Base-by-base conservation (phyloP, 2,113 vertebrate species). In the Eira barbara region DNA sequence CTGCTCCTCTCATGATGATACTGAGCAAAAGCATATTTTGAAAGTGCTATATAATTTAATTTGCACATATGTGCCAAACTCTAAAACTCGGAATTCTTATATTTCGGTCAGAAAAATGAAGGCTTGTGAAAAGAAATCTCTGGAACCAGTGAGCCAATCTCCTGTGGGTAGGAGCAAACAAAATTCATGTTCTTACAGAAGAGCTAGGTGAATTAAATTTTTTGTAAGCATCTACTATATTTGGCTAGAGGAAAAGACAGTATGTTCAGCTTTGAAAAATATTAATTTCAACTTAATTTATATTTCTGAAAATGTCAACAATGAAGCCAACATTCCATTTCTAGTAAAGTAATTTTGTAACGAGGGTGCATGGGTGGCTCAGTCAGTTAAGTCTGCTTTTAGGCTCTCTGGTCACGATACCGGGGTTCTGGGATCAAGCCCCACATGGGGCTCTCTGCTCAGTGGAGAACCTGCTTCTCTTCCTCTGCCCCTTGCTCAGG, bases 41-140 rank as follows among this genome's bases (percentile, higher is more conserved):
- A 96, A 97, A 96, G 69, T 83, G 47, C 42, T 84, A 52, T n/a
- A n/a, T 47, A 81, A 86, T 94, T 90, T 95, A 93, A 97, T 88
- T 90, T 86, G 49, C 31, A 96, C 69, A 55, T 21, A 73, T 78
- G 42, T 27, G 10, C n/a, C 45, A 67, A 92, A 79, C 21, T 96
- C 78, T 85, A 85, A 89, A 97, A 76, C 11, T 59, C 42, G 67
- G 39, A 89, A 93, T 85, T 96, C 52, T 82, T 86, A 79, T 3
- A 78, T 7, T 67, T 23, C 0, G 2, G 17, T 69, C 61, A 76
- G 89, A 94, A 92, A 93, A 91, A 42, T 91, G 29, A 97, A 94
- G 63, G 14, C n/a, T 42, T 87, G 18, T 79, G 87, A 34, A 93
- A 88, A 92, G 29, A 67, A 85, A 67, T 12, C 71, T 76, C 42